Conservation (phyloP, 1,140 invertebrate genomes). For the Brachionus asplanchnoidis region DNA sequence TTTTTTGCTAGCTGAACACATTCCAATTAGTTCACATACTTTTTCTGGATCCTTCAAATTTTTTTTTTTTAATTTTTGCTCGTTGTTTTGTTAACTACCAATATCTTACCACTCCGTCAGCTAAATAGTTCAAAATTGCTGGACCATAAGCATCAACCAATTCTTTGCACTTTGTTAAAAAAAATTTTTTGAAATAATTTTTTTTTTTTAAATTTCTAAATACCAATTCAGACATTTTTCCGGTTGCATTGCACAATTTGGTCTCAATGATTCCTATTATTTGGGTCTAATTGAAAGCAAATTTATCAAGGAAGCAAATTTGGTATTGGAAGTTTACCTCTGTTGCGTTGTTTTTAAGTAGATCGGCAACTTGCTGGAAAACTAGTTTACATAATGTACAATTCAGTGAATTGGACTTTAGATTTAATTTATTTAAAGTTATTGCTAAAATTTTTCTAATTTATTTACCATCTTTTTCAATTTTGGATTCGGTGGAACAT, state of each 20-base stretch:
- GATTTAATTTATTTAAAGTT: not conserved
- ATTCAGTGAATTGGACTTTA: not conserved
- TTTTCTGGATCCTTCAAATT: slow-evolving; percentile 28
- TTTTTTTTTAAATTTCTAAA: not conserved
- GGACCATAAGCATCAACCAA: slow-evolving; percentile 14
- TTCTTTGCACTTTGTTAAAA: not conserved
- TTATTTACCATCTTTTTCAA: slow-evolving; percentile 6
- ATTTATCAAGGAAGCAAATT: not conserved
- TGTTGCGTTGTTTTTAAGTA: not conserved
- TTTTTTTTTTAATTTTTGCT: not conserved
- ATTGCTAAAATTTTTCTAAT: not conserved
- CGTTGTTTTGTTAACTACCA: not conserved
- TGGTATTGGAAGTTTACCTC: not conserved
- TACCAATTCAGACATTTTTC: slow-evolving; percentile 6
- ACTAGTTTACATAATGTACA: slow-evolving; percentile 22
- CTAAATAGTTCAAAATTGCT: slow-evolving; percentile 4
- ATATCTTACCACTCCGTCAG: slow-evolving; percentile 8
- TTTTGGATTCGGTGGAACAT: not conserved
- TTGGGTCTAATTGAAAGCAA: not conserved
- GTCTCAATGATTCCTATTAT: not conserved
- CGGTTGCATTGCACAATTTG: slow-evolving; percentile 14
- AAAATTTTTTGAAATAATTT: not conserved
- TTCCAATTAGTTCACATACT: slow-evolving; percentile 21
- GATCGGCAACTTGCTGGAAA: slow-evolving; percentile 2
- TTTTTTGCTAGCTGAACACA: not conserved